Base-by-base conservation (phyloP, 1,140 invertebrate species). In the Bombus vancouverensis region DNA sequence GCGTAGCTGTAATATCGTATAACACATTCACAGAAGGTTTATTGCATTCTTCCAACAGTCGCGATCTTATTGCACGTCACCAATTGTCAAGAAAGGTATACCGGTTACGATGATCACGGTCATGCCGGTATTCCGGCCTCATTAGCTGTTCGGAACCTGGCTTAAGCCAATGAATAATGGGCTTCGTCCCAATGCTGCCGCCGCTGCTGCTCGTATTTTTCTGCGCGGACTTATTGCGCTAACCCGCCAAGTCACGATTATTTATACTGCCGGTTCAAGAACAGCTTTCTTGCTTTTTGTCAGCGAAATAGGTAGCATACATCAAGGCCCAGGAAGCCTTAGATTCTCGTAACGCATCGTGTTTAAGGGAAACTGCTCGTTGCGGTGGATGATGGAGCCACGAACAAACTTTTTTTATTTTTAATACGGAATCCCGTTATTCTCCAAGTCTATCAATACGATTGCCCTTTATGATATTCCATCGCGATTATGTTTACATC, bases 121-220 rank as follows among this genome's bases (percentile, higher is more conserved):
- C 83, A 83, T 76, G 81, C 42, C 57, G 84, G 84, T 85, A 88
- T 88, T 86, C 78, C 86, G 70, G 87, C 80, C 81, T 85, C 83
- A 83, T 88, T 87, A 90, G 86, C 79, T 81, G 73, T 88, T 89
- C 68, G 83, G 71, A 83, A 70, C 77, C 74, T 62, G 72, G 65
- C 62, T 88, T 79, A 89, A 90, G 81, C 80, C 81, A 87, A 90
- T 87, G 90, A 90, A 81, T 90, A 90, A 90, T 90, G 79, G 77
- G 66, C 76, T 75, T 82, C 76, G 77, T 88, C 86, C 81, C 74
- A 86, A 86, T 66, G 83, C 79, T 66, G 81, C 79, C 71, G 83
- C 59, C 37, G 59, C 34, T n/a, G 66, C 77, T 78, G 39, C 83
- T 79, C 78, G 83, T 88, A 88, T 88, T 88, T 86, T 89, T 89